Conservation (phyloP, 2,888 invertebrate species). For the Cecidostiba fungosa region DNA sequence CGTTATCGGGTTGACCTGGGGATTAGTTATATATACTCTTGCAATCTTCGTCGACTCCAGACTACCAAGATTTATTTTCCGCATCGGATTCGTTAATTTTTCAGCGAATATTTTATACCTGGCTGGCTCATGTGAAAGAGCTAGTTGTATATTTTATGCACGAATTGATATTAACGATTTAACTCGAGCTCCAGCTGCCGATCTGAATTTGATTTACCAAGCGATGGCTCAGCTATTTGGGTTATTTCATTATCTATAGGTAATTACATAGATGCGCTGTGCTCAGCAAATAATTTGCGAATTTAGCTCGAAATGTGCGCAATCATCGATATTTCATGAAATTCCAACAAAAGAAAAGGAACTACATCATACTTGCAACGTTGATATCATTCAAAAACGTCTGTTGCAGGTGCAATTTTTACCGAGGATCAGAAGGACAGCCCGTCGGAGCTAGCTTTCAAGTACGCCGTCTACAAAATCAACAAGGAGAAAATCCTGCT, state of each 20-base stretch:
- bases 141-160: background rate
- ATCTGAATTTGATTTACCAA: background rate
- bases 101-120: background rate
- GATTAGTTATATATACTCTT: background rate
- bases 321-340: background rate
- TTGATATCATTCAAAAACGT: background rate
- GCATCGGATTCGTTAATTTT: background rate
- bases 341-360: background rate
- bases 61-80: background rate
- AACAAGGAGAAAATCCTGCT: slow-evolving; percentile 92
- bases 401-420: slow-evolving; percentile 92
- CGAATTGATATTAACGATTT: too few species aligned
- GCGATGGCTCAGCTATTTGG: background rate
- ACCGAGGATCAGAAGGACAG: slow-evolving; percentile 94
- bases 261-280: too few species aligned
- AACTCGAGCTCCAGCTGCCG: background rate
- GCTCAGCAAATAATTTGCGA: too few species aligned
- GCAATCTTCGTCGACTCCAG: too few species aligned
- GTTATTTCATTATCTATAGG: background rate
- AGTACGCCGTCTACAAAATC: slow-evolving; percentile 96
- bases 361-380: background rate
- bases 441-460: slow-evolving; percentile 94
- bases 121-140: background rate
- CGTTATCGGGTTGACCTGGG: background rate
- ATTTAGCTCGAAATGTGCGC: too few species aligned